phyloP scores from a whole-genome alignment of 2,888 invertebrate genomes.

The Leuctra nigra region DNA sequence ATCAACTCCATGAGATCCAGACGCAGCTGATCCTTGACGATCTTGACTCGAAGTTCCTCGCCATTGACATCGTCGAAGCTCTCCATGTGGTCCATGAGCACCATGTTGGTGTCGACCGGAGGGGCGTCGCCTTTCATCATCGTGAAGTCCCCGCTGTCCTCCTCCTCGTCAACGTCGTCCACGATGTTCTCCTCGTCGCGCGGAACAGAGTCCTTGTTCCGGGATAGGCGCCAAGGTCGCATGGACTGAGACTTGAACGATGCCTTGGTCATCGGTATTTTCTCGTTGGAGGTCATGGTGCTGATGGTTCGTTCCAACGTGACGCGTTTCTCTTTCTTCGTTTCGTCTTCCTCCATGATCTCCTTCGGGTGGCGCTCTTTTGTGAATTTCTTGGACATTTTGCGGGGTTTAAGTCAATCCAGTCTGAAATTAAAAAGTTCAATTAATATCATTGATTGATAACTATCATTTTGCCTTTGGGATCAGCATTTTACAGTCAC shows the following conservation, averaged over 20 bases:
- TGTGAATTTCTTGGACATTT: not conserved
- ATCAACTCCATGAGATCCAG: slow-evolving; percentile 69
- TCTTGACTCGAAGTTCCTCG: slow-evolving; percentile 38
- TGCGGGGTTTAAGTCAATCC: not conserved
- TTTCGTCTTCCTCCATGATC: not conserved
- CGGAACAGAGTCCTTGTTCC: not conserved
- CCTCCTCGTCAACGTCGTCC: not conserved
- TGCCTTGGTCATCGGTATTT: not conserved
- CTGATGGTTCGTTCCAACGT: not conserved
- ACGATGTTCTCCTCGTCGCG: slow-evolving; percentile 1
- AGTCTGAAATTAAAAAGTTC: not conserved
- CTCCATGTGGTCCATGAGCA: slow-evolving; percentile 57
- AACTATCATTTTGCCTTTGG: no score
- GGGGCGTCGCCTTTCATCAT: slow-evolving; percentile 75
- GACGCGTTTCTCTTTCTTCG: not conserved
- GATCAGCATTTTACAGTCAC: no score
- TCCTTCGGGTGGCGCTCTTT: not conserved
- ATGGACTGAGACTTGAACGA: not conserved
- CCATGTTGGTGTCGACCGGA: slow-evolving; percentile 72
- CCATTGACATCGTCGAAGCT: slow-evolving; percentile 49
- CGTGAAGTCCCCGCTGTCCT: slow-evolving; percentile 8
- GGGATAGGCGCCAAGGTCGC: not conserved
- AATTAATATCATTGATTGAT: no score
- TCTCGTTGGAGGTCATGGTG: not conserved
- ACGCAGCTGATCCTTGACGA: slow-evolving; percentile 57